Evolutionary conservation across 2,113 vertebrate species (phyloP).

Genomic region (Rhinolophus ferrumequinum): DNA sequence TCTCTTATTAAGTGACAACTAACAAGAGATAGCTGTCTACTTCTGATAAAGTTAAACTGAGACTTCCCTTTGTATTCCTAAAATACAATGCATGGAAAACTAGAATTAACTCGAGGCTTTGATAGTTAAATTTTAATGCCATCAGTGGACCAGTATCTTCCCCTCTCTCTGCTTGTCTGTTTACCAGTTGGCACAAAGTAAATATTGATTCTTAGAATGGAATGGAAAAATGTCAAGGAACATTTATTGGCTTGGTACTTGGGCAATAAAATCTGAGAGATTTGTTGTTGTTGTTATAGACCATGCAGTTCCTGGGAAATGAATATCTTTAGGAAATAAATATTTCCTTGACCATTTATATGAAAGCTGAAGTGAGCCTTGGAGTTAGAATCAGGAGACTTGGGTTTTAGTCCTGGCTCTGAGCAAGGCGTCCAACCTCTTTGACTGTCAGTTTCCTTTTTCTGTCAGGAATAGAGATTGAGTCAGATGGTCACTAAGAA

Average conservation of each 20-base stretch:
- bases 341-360: neutral
- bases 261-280: neutral
- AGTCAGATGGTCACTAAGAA: conserved; percentile 13
- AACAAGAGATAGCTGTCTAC: neutral
- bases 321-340: conserved; percentile 3
- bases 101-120: neutral
- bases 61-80: conserved; percentile 1
- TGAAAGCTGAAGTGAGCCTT: neutral
- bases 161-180: neutral
- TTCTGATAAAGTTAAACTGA: neutral
- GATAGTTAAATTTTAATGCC: neutral
- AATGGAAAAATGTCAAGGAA: neutral
- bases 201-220: neutral
- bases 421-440: neutral
- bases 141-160: neutral
- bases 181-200: neutral
- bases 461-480: neutral
- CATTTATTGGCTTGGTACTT: neutral
- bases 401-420: neutral
- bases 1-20: neutral
- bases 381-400: neutral
- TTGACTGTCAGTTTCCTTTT: neutral
- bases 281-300: neutral
- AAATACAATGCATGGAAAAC: neutral
- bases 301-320: neutral